phyloP scores from a whole-genome alignment of 2,113 vertebrate genomes.

The Psettodes erumei region DNA sequence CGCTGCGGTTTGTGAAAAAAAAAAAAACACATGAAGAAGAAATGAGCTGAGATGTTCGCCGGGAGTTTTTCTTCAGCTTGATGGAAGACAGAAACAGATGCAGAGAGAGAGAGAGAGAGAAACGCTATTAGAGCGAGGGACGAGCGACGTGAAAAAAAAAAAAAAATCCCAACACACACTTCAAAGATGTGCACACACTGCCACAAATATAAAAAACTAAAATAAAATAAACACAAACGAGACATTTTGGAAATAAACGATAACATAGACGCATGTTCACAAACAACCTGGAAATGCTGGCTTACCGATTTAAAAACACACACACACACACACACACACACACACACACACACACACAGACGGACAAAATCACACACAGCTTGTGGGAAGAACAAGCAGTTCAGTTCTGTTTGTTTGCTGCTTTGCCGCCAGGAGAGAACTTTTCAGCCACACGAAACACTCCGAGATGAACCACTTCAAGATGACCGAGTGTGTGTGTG shows the following conservation, averaged over 20 bases:
- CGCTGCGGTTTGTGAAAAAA: constrained; percentile 29
- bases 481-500: constrained; percentile 12
- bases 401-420: constrained; percentile 54
- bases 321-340: constrained; percentile 6
- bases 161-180: constrained; percentile 5
- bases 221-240: constrained; percentile 2
- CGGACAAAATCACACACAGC: constrained; percentile 22
- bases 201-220: background rate
- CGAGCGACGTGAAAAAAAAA: background rate
- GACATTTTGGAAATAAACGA: constrained; percentile 7
- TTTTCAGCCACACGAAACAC: constrained; percentile 43
- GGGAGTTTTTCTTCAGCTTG: constrained; percentile 44
- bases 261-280: background rate
- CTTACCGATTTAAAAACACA: background rate
- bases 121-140: constrained; percentile 8
- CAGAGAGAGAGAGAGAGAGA: constrained; percentile 3
- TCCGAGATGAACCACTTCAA: constrained; percentile 57
- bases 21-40: constrained; percentile 35
- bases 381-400: constrained; percentile 38
- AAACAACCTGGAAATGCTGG: background rate
- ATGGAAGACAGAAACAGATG: constrained; percentile 51
- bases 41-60: constrained; percentile 15
- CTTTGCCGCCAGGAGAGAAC: constrained; percentile 50
- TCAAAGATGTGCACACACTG: constrained; percentile 15
- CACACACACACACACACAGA: constrained; percentile 34